Evolutionary conservation across 2,797 vertebrate species (phyloP).

Genomic region (Menidia menidia): DNA sequence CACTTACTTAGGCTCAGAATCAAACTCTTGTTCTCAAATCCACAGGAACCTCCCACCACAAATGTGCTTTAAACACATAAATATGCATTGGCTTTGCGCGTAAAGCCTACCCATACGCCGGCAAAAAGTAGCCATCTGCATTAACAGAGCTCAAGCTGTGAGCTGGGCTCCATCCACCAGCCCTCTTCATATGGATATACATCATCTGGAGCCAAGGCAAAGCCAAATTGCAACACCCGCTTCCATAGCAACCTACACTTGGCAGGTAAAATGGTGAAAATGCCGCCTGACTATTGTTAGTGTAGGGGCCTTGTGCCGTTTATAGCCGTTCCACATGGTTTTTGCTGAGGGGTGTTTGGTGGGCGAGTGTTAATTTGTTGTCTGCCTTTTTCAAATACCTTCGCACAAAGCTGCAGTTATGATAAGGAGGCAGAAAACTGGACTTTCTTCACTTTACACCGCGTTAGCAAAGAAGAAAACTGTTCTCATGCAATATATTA

Average conservation of each 20-base stretch:
- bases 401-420: constrained; percentile 41
- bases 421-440: constrained; percentile 16
- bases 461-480: constrained; percentile 33
- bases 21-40: constrained; percentile 69
- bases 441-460: constrained; percentile 9
- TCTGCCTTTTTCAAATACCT: constrained; percentile 45
- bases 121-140: constrained; percentile 81
- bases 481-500: constrained; percentile 1
- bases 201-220: constrained; percentile 63
- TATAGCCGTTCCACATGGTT: constrained; percentile 62
- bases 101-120: constrained; percentile 68
- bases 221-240: constrained; percentile 71
- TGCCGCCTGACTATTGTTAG: constrained; percentile 54
- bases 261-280: constrained; percentile 75
- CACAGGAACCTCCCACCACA: constrained; percentile 73
- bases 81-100: constrained; percentile 81
- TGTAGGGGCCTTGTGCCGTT: constrained; percentile 46
- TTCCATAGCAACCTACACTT: constrained; percentile 82
- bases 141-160: constrained; percentile 80
- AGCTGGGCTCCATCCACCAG: constrained; percentile 70
- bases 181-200: constrained; percentile 63
- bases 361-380: constrained; percentile 61
- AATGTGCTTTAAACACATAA: constrained; percentile 80
- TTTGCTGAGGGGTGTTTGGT: constrained; percentile 60
- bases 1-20: constrained; percentile 63